These are phyloP conservation scores for Styela plicata DNA, from an alignment of 23 tunicate species.

Conservation along the genomic window DNA sequence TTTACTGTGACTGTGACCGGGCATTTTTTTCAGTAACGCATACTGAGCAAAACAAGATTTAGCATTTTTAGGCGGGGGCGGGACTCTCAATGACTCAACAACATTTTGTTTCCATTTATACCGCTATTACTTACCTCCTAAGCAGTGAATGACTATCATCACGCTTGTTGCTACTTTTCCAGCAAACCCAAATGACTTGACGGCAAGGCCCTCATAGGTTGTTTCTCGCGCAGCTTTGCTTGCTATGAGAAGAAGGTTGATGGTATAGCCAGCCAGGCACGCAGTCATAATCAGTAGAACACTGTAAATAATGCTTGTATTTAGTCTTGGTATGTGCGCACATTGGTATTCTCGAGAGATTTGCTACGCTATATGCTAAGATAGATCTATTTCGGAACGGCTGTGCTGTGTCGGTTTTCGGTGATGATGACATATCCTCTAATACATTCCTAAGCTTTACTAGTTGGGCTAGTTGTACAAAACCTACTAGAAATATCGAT, in stretches of 20 bases:
- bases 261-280: constrained; percentile 57
- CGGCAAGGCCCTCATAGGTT: constrained; percentile 71
- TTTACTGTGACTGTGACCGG: too few species aligned
- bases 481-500: too few species aligned
- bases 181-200: constrained; percentile 43
- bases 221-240: constrained; percentile 34
- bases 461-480: too few species aligned
- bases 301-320: constrained; percentile 30
- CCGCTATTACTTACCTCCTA: constrained; percentile 84
- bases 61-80: too few species aligned
- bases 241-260: constrained; percentile 58
- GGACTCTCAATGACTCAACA: too few species aligned
- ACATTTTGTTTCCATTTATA: too few species aligned
- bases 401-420: background rate
- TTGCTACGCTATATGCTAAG: background rate
- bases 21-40: too few species aligned
- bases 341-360: background rate
- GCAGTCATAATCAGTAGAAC: constrained; percentile 49
- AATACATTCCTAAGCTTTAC: too few species aligned
- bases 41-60: too few species aligned
- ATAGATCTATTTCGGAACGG: background rate
- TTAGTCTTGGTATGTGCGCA: background rate
- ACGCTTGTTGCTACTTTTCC: constrained; percentile 56
- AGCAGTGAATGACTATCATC: constrained; percentile 76
- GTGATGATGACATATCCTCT: background rate